Evolutionary conservation across 92 coral and sea anemone species (phyloP).

Genomic region (Zoanthus solanderi): DNA sequence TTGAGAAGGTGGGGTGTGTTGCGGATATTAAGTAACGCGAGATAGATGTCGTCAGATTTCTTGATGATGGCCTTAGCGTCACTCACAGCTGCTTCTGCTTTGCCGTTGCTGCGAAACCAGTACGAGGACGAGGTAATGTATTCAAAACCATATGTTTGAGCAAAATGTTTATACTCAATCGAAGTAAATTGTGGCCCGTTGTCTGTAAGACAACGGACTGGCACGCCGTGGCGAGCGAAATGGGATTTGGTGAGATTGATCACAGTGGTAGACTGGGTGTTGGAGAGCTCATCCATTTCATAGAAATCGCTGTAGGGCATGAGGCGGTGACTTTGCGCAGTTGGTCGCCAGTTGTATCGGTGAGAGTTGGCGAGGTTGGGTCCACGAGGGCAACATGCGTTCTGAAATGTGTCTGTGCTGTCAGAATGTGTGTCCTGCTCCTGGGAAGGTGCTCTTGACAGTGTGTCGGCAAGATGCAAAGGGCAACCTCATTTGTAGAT

Average conservation of each 20-base stretch:
- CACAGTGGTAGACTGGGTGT: conserved; percentile 20
- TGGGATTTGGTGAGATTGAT: not conserved
- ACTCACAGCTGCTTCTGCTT: too few relatives aligned
- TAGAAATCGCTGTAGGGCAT: not conserved
- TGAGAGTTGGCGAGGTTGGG: conserved; percentile 53
- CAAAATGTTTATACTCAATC: too few relatives aligned
- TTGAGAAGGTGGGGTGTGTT: too few relatives aligned
- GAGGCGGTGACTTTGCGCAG: conserved; percentile 59
- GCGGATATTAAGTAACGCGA: too few relatives aligned
- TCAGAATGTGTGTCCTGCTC: conserved; percentile 19
- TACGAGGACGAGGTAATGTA: conserved; percentile 1
- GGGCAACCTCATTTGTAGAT: conserved; percentile 58
- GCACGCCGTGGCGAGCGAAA: conserved; percentile 23
- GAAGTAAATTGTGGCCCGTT: not conserved
- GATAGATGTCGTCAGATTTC: not conserved
- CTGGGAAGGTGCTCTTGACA: conserved; percentile 1
- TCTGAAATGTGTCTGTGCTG: conserved; percentile 30
- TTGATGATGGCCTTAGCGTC: too few relatives aligned
- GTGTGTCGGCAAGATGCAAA: not conserved
- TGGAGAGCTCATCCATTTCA: not conserved
- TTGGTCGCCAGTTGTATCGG: conserved; percentile 52
- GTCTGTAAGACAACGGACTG: conserved; percentile 42
- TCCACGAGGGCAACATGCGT: conserved; percentile 39
- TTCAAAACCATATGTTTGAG: conserved; percentile 18
- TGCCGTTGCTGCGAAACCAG: conserved; percentile 42